Evolutionary conservation across 1,140 invertebrate genomes (phyloP).

Genomic region (Drosophila sturtevanti): DNA sequence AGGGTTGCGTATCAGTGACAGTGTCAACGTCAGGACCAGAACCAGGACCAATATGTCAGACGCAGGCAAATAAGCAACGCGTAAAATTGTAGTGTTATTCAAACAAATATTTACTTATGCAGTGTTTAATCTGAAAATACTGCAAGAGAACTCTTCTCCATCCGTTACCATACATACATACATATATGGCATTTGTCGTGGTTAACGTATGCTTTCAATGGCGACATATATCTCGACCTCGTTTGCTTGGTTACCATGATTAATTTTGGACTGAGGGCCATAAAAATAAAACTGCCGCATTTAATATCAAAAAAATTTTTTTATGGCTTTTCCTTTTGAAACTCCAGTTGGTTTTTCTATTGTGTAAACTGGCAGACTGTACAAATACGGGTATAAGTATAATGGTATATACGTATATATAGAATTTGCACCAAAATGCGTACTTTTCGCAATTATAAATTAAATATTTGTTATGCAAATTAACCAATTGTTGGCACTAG

Average conservation of each 20-base stretch:
- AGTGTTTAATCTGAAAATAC: slow-evolving; percentile 70
- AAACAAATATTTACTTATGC: slow-evolving; percentile 75
- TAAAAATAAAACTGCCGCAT: slow-evolving; percentile 36
- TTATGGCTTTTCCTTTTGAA: slow-evolving; percentile 20
- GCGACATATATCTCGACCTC: not conserved
- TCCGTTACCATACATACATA: too few relatives aligned
- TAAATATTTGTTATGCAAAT: slow-evolving; percentile 36
- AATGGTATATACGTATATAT: slow-evolving; percentile 1
- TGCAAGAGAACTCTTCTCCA: not conserved
- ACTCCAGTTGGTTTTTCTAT: slow-evolving; percentile 32
- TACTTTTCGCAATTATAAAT: slow-evolving; percentile 25
- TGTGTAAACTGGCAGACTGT: slow-evolving; percentile 30
- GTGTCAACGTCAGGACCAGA: slow-evolving; percentile 66
- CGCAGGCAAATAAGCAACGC: slow-evolving; percentile 62
- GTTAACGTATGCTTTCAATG: not conserved
- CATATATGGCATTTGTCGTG: too few relatives aligned
- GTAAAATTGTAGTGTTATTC: slow-evolving; percentile 33
- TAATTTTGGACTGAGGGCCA: slow-evolving; percentile 56
- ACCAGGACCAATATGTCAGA: slow-evolving; percentile 70
- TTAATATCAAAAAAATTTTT: slow-evolving; percentile 12
- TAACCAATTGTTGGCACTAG: slow-evolving; percentile 25
- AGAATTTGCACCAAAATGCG: slow-evolving; percentile 5
- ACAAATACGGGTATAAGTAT: slow-evolving; percentile 39
- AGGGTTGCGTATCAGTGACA: slow-evolving; percentile 34
- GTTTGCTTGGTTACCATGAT: slow-evolving; percentile 19